These are phyloP conservation scores for Anabacerthia variegaticeps DNA, from an alignment of 2,797 vertebrate genomes.

Conservation along the genomic window DNA sequence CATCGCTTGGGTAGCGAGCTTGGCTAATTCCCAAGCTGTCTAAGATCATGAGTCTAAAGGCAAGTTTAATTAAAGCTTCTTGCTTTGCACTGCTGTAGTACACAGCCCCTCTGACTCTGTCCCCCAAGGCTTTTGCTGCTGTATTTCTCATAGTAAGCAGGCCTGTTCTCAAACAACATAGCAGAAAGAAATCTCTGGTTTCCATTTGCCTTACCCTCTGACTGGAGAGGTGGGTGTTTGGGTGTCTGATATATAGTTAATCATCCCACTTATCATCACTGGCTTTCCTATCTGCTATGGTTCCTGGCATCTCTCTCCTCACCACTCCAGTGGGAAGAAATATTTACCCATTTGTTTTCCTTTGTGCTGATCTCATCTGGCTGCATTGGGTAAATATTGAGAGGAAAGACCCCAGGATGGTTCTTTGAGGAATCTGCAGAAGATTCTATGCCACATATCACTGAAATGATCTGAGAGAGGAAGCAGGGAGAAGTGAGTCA, in stretches of 20 bases:
- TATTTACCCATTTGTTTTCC: background rate
- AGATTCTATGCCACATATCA: background rate
- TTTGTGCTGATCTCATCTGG: background rate
- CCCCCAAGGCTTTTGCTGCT: slow-evolving; percentile 43
- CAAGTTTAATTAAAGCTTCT: slow-evolving; percentile 77
- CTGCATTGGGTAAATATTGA: background rate
- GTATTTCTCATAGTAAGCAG: slow-evolving; percentile 18
- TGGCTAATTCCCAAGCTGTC: slow-evolving; percentile 70
- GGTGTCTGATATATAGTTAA: background rate
- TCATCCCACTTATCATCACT: background rate
- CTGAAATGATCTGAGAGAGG: background rate
- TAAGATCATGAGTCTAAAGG: slow-evolving; percentile 70
- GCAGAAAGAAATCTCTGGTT: background rate
- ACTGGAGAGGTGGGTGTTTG: background rate
- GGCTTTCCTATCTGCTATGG: background rate
- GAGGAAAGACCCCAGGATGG: background rate
- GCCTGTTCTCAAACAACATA: background rate
- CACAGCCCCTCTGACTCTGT: slow-evolving; percentile 31
- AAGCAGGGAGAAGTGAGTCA: background rate
- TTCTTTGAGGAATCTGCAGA: background rate
- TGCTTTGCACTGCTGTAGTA: slow-evolving; percentile 55
- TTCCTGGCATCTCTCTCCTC: background rate
- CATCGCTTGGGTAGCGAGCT: no score
- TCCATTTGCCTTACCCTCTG: background rate
- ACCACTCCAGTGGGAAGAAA: slow-evolving; percentile 10